phyloP scores from a whole-genome alignment of 2,113 vertebrate species.

The Caracal caracal region DNA sequence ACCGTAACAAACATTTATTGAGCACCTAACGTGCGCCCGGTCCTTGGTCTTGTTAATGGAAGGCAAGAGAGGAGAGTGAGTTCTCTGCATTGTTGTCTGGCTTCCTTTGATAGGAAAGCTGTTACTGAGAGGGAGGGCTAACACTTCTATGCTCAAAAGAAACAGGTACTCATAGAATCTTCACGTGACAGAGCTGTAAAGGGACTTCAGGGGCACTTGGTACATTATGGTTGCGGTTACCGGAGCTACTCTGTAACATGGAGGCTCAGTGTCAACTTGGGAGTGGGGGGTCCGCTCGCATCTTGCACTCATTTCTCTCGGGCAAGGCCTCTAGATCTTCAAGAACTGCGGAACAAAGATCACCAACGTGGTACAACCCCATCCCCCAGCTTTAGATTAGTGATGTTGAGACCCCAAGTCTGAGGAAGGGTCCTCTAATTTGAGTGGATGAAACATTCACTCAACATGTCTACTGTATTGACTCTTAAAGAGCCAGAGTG shows the following conservation, averaged over 20 bases:
- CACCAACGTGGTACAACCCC: too few relatives aligned
- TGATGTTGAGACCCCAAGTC: background rate
- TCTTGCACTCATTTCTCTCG: background rate
- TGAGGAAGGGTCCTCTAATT: background rate
- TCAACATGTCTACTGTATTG: background rate
- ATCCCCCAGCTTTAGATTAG: background rate
- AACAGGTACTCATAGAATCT: background rate
- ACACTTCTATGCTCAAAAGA: background rate
- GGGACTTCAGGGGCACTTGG: too few relatives aligned
- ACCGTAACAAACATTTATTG: background rate
- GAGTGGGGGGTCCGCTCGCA: background rate
- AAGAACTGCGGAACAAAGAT: background rate
- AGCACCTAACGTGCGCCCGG: background rate
- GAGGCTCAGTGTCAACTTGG: background rate
- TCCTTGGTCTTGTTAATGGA: background rate
- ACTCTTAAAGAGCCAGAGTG: background rate
- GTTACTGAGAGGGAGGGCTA: background rate
- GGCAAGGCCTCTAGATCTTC: background rate
- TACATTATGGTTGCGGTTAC: background rate
- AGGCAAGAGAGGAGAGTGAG: background rate
- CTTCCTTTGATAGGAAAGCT: background rate
- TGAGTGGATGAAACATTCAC: background rate
- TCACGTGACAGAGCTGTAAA: background rate
- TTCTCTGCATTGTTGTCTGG: background rate
- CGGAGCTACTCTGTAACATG: background rate